Base-by-base conservation (phyloP, 2,797 vertebrate species). In the Gastrophryne carolinensis region DNA sequence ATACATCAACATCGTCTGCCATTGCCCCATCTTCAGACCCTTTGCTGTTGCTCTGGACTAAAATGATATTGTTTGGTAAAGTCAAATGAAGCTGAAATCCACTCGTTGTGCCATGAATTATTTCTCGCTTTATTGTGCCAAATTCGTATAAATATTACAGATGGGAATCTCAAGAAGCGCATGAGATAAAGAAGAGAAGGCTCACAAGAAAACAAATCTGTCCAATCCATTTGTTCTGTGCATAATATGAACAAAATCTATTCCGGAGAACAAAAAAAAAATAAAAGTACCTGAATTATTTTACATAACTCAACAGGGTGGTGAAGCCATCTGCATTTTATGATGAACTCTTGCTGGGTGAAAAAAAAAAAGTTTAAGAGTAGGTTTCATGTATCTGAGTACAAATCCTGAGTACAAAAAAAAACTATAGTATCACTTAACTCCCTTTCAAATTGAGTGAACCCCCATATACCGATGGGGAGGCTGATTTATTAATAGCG, bases 1-100 rank as follows among this genome's bases (percentile, higher is more conserved):
- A 69, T 75, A 52, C 60, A 69, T 75, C 64, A 68, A 75, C 68
- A 53, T 53, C 56, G 53, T 24, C 65, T 53, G 30, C 44, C 19
- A 39, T 49, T 13, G 13, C 49, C 73, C 24, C 29, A 37, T 61
- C 53, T 30, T 70, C 34, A 63, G 32, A 35, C 1, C 37, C 37
- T 15, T 35, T 35, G 65, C 47, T 41, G 27, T 70, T 44, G 50
- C n/a, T n/a, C n/a, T 53, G 50, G 62, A 76, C 15, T 23, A 39
- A 63, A 56, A 63, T 70, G 73, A 67, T 68, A 41, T 52, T 41
- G 23, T 66, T n/a, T 63, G 41, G 29, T 47, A 34, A 57, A 32
- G 39, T 34, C 52, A 29, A 17, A 58, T 60, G 37, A 50, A 66
- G 35, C 21, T 60, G 39, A 61, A 52, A 30, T 53, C 13, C 26